Evolutionary conservation across 2,888 invertebrate species (phyloP).

Genomic region (Drosophila formosana): DNA sequence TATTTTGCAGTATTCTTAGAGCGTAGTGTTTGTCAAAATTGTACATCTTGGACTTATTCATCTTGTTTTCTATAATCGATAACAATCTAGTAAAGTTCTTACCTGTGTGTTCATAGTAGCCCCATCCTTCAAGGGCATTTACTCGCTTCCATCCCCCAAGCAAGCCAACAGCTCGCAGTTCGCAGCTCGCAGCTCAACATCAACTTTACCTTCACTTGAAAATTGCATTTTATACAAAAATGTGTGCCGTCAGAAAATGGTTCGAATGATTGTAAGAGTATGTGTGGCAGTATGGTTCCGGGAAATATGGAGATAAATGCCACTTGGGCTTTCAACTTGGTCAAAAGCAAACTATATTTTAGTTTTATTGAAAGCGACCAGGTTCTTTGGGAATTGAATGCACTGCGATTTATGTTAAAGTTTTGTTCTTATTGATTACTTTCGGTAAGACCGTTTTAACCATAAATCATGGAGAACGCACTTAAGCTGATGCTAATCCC

Average conservation of each 20-base stretch:
- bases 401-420: slow-evolving; percentile 47
- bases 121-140: background rate
- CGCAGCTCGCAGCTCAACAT: slow-evolving; percentile 24
- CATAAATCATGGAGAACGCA: slow-evolving; percentile 7
- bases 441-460: slow-evolving; percentile 10
- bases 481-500: slow-evolving; percentile 4
- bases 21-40: slow-evolving; percentile 14
- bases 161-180: slow-evolving; percentile 6
- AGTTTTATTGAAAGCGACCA: slow-evolving; percentile 22
- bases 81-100: slow-evolving; percentile 70
- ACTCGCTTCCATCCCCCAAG: background rate
- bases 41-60: slow-evolving; percentile 8
- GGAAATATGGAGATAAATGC: slow-evolving; percentile 77
- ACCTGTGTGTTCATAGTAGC: slow-evolving; percentile 31
- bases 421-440: slow-evolving; percentile 14
- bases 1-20: slow-evolving; percentile 7
- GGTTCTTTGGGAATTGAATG: slow-evolving; percentile 9
- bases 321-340: slow-evolving; percentile 58
- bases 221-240: slow-evolving; percentile 74
- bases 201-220: slow-evolving; percentile 68
- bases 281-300: slow-evolving; percentile 1
- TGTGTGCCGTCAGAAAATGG: slow-evolving; percentile 58
- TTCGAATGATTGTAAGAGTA: slow-evolving; percentile 19
- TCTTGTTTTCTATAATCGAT: slow-evolving; percentile 39
- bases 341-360: slow-evolving; percentile 47